phyloP scores from a whole-genome alignment of 2,888 invertebrate genomes.

The Campoplex nolae region DNA sequence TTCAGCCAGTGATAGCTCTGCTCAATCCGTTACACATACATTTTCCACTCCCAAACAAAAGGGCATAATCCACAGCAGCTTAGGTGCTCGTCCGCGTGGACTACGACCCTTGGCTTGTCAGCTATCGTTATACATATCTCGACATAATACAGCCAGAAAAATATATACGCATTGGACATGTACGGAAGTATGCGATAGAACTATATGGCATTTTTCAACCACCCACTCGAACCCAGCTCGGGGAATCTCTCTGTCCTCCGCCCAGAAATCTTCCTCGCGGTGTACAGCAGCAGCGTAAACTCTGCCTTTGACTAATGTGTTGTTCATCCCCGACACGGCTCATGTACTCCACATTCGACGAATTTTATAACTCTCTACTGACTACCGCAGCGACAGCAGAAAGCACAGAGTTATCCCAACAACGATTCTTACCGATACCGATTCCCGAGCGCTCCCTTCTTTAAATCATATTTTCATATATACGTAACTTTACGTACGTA shows the following conservation, averaged over 20 bases:
- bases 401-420: constrained; percentile 26
- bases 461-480: constrained; percentile 3
- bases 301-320: constrained; percentile 83
- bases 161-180: constrained; percentile 10
- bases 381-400: constrained; percentile 27
- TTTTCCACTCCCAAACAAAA: constrained; percentile 16
- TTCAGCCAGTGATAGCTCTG: constrained; percentile 27
- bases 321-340: constrained; percentile 81
- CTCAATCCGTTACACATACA: constrained; percentile 8
- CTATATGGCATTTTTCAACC: constrained; percentile 42
- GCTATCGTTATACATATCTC: neutral
- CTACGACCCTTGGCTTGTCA: neutral
- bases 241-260: constrained; percentile 1
- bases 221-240: constrained; percentile 46
- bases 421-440: neutral
- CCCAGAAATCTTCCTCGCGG: constrained; percentile 33
- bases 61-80: constrained; percentile 1
- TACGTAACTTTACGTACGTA: neutral
- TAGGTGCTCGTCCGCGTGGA: neutral
- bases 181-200: constrained; percentile 21
- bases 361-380: constrained; percentile 74
- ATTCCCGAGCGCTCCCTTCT: neutral
- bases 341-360: constrained; percentile 79
- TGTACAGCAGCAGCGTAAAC: constrained; percentile 73
- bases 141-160: neutral